A percentile compares a stretch with the other conserved stretches of the same genome.
Evolutionary conservation across 2,797 vertebrate species (phyloP).

Genomic region (Glossophaga mutica): DNA sequence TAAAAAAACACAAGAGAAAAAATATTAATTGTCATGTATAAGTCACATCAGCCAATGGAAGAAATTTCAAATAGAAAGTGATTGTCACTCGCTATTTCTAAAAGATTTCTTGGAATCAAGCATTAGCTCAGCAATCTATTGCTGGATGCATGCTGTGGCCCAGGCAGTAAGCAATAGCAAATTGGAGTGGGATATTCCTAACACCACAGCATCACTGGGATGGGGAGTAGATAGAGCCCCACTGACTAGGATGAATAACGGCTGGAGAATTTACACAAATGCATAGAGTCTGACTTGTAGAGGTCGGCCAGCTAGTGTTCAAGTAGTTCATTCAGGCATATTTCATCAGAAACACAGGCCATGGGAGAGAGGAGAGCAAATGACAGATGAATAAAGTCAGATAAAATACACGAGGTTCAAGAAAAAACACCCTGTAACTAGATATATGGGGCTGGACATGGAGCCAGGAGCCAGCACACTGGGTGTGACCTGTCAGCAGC

Average conservation of each 20-base stretch:
- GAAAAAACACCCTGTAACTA: neutral
- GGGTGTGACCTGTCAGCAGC: neutral
- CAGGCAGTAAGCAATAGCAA: neutral
- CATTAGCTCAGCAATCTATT: neutral
- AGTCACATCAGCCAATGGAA: neutral
- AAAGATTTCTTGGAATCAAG: neutral
- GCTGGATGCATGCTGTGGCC: neutral
- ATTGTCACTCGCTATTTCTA: neutral
- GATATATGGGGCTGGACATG: neutral
- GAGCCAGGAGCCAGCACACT: neutral
- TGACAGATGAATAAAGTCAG: neutral
- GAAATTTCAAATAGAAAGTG: neutral
- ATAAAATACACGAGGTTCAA: neutral
- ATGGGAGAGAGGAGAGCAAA: neutral
- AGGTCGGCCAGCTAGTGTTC: neutral
- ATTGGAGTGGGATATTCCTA: neutral
- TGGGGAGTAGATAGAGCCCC: neutral
- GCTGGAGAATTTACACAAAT: neutral
- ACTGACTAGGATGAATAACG: neutral
- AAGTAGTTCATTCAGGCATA: neutral
- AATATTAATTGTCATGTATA: slow-evolving; percentile 10
- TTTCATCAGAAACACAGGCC: neutral
- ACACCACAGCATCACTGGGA: neutral
- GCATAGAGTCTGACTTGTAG: neutral
- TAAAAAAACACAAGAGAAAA: neutral